Percentiles rank a stretch among this genome's conserved stretches.
Evolutionary conservation across 2,797 vertebrate genomes (phyloP).

Genomic region (Fringilla coelebs): DNA sequence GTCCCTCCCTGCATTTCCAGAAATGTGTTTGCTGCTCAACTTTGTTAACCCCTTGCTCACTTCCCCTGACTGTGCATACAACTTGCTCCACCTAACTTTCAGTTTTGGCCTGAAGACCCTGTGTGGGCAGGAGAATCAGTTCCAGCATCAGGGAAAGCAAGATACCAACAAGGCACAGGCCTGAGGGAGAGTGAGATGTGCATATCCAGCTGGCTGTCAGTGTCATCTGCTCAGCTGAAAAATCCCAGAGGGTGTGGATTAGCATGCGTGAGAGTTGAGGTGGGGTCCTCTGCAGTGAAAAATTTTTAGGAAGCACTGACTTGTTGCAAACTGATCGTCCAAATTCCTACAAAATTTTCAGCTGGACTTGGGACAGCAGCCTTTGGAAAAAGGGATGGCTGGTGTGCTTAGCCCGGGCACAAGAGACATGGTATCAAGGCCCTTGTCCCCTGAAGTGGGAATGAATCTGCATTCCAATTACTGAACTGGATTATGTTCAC

Average conservation of each 20-base stretch:
- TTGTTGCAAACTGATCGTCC: neutral
- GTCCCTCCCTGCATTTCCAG: neutral
- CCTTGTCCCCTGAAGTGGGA: neutral
- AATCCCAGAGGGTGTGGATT: neutral
- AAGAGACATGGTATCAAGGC: neutral
- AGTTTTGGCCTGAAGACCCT: neutral
- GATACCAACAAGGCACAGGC: neutral
- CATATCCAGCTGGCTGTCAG: neutral
- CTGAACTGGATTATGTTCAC: neutral
- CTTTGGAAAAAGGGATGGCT: neutral
- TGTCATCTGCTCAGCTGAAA: neutral
- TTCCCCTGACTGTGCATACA: neutral
- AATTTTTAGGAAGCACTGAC: neutral
- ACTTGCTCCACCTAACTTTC: neutral
- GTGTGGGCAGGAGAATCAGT: neutral
- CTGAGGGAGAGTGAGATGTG: neutral
- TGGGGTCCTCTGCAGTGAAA: neutral
- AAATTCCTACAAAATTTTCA: neutral
- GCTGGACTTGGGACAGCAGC: neutral
- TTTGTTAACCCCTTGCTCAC: neutral
- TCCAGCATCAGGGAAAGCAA: neutral
- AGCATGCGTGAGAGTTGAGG: neutral
- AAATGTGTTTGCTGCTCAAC: neutral
- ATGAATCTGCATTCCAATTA: accelerated
- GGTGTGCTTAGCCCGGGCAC: neutral